Percentiles rank a stretch among this genome's conserved stretches.
Evolutionary conservation across 1,140 invertebrate species (phyloP).

Genomic region (Brachionus calyciflorus): DNA sequence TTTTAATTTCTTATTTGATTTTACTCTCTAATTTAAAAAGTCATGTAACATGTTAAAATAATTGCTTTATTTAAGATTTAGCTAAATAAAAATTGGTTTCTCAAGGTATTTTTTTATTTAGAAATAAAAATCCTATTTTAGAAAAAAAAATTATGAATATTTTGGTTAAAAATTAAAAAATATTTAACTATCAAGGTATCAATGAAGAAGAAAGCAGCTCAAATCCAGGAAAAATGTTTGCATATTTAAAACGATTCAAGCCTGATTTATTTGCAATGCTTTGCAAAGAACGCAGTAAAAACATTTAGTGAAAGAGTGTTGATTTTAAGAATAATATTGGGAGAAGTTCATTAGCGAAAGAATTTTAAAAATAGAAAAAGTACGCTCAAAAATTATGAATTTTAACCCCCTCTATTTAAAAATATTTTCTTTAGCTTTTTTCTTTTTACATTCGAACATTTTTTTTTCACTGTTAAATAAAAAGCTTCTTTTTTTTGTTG

Average conservation of each 20-base stretch:
- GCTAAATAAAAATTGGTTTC: too few relatives aligned
- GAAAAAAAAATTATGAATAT: too few relatives aligned
- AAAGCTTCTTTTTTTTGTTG: background rate
- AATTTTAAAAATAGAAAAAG: background rate
- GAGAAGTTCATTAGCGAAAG: background rate
- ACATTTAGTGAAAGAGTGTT: too few relatives aligned
- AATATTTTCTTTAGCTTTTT: background rate
- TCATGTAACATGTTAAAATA: too few relatives aligned
- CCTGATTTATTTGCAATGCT: background rate
- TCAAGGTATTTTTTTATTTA: too few relatives aligned
- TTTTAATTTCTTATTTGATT: too few relatives aligned
- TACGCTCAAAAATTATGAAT: background rate
- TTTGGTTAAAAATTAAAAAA: too few relatives aligned
- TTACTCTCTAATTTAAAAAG: too few relatives aligned
- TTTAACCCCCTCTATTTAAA: background rate
- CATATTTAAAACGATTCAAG: background rate
- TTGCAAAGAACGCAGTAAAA: background rate
- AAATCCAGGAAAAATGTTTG: background rate
- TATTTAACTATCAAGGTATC: too few relatives aligned
- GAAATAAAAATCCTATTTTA: background rate
- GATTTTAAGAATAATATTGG: too few relatives aligned
- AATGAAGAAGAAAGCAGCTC: background rate
- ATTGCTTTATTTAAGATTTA: too few relatives aligned
- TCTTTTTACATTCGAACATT: background rate
- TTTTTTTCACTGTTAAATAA: background rate